These are phyloP conservation scores for Pangasius mekongensis DNA, from an alignment of 2,797 vertebrate species.

Conservation along the genomic window DNA sequence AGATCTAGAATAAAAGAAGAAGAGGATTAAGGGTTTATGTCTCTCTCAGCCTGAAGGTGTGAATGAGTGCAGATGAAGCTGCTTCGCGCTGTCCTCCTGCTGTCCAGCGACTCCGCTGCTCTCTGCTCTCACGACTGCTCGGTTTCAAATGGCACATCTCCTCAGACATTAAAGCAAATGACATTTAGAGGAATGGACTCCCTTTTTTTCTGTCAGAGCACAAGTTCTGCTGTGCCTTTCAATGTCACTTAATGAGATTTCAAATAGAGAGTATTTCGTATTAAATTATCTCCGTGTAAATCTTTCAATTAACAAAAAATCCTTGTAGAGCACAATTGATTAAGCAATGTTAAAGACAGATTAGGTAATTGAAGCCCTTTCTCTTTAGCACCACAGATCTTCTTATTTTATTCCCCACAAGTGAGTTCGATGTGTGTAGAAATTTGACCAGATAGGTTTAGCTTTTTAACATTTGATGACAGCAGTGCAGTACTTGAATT, in stretches of 20 bases:
- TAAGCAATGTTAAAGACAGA: not conserved
- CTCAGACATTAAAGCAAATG: conserved; percentile 58
- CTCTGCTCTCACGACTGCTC: conserved; percentile 10
- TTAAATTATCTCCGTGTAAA: conserved; percentile 50
- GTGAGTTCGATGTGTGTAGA: not conserved
- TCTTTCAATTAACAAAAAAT: conserved; percentile 48
- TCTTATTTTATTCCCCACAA: not conserved
- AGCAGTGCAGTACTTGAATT: not conserved
- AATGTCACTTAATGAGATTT: conserved; percentile 50
- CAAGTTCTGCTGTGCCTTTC: conserved; percentile 35
- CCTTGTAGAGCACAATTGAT: conserved; percentile 1
- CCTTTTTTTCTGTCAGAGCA: conserved; percentile 38
- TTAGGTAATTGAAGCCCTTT: conserved; percentile 6
- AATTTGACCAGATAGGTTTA: not conserved
- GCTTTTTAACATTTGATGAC: not conserved
- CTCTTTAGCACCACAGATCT: not conserved
- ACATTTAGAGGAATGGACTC: conserved; percentile 53
- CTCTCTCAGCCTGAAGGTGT: conserved; percentile 42
- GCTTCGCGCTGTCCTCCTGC: conserved; percentile 32
- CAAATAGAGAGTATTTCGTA: conserved; percentile 43
- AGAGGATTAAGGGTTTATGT: conserved; percentile 79
- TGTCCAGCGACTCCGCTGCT: not conserved
- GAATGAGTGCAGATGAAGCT: conserved; percentile 21
- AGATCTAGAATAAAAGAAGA: conserved; percentile 27
- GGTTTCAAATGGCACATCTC: conserved; percentile 37